These are phyloP conservation scores for Columba livia DNA, from an alignment of 2,113 vertebrate species.

Conservation along the genomic window DNA sequence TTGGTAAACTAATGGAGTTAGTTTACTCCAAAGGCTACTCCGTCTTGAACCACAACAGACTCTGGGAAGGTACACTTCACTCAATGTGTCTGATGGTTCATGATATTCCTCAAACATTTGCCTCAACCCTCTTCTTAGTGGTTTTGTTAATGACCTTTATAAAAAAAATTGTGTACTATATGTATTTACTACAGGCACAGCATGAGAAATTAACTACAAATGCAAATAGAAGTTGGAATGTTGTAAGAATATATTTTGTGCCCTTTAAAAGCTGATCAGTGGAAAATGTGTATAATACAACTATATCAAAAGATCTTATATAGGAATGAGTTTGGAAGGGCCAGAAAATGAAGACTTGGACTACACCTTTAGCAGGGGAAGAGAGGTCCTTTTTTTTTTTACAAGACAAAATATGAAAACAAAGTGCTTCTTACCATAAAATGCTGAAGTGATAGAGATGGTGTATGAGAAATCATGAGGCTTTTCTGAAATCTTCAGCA, in stretches of 20 bases:
- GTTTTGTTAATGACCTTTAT: not conserved
- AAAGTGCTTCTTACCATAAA: not conserved
- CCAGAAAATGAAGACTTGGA: not conserved
- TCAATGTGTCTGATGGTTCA: not conserved
- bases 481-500: not conserved
- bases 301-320: accelerated
- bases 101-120: not conserved
- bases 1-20: not conserved
- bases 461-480: not conserved
- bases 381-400: not conserved
- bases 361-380: not conserved
- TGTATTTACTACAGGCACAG: not conserved
- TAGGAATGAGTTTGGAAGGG: not conserved
- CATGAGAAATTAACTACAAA: not conserved
- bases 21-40: not conserved
- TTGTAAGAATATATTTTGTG: not conserved
- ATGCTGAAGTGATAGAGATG: not conserved
- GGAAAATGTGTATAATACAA: not conserved
- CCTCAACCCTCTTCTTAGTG: not conserved
- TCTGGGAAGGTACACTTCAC: accelerated
- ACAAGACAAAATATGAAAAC: not conserved
- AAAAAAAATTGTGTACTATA: accelerated
- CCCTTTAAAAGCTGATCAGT: not conserved
- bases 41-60: not conserved
- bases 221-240: not conserved